A percentile compares a stretch with the other conserved stretches of the same genome.
These are phyloP conservation scores for Phaonia tiefii DNA, from an alignment of 2,888 invertebrate genomes.

Conservation along the genomic window DNA sequence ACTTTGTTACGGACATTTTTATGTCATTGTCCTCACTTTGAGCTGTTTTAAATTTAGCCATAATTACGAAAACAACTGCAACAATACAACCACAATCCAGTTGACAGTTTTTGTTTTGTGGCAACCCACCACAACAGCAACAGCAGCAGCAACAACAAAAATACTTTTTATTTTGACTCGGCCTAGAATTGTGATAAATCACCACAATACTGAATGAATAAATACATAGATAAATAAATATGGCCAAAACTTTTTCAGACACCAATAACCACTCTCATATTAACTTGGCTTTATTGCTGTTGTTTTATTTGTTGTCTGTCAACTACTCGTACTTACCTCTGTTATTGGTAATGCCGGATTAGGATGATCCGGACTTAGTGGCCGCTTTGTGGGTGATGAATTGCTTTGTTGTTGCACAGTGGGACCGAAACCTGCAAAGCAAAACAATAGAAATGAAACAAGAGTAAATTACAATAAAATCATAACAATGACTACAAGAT, in stretches of 20 bases:
- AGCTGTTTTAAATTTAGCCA: background rate
- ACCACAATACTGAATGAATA: background rate
- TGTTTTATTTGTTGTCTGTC: background rate
- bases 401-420: slow-evolving; percentile 73
- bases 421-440: slow-evolving; percentile 81
- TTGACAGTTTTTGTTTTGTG: background rate
- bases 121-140: background rate
- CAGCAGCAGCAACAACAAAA: background rate
- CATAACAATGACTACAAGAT: background rate
- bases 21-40: background rate
- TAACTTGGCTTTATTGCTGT: background rate
- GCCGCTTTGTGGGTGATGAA: slow-evolving; percentile 82
- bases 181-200: background rate
- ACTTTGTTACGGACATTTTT: no score
- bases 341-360: slow-evolving; percentile 86
- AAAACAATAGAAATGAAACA: background rate
- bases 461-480: background rate
- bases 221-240: background rate
- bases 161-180: background rate
- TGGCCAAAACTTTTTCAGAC: slow-evolving; percentile 13
- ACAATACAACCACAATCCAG: slow-evolving; percentile 5
- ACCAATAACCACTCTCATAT: background rate
- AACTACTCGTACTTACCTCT: slow-evolving; percentile 80
- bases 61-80: background rate
- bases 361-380: slow-evolving; percentile 84